A percentile compares a stretch with the other conserved stretches of the same genome.
Conservation (phyloP, 2,888 invertebrate species). For the Eutolmus rufibarbis region DNA sequence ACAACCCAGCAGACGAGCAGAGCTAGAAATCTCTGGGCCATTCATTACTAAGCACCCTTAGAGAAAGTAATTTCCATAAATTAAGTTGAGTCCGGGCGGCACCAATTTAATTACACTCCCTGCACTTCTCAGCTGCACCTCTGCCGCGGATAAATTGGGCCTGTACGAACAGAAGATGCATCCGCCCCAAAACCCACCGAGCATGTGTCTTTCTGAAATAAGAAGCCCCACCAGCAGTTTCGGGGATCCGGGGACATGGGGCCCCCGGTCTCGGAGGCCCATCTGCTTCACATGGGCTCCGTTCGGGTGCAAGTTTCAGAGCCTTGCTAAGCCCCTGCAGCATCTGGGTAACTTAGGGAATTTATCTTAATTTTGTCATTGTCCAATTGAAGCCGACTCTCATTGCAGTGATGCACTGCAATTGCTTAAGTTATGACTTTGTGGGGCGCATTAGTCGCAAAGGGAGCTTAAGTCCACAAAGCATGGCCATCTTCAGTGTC, state of each 20-base stretch:
- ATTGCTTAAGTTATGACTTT: background rate
- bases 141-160: background rate
- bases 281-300: background rate
- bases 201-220: background rate
- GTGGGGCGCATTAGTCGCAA: background rate
- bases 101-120: conserved; percentile 11
- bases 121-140: background rate
- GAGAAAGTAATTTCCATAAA: conserved; percentile 31
- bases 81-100: conserved; percentile 2
- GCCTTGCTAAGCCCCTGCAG: background rate
- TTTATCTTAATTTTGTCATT: conserved; percentile 16
- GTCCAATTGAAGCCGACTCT: conserved; percentile 1
- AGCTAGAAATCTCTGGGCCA: background rate
- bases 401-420: background rate
- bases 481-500: background rate
- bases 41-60: background rate
- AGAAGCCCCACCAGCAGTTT: background rate
- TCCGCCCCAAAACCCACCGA: background rate
- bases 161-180: background rate
- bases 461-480: background rate
- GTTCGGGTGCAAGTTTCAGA: background rate
- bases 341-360: background rate
- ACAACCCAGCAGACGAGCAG: background rate
- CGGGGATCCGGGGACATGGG: background rate
- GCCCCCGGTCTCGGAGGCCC: background rate